Percentiles rank a stretch among this genome's conserved stretches.
These are phyloP conservation scores for Pagrus major DNA, from an alignment of 2,113 vertebrate species.

Conservation along the genomic window DNA sequence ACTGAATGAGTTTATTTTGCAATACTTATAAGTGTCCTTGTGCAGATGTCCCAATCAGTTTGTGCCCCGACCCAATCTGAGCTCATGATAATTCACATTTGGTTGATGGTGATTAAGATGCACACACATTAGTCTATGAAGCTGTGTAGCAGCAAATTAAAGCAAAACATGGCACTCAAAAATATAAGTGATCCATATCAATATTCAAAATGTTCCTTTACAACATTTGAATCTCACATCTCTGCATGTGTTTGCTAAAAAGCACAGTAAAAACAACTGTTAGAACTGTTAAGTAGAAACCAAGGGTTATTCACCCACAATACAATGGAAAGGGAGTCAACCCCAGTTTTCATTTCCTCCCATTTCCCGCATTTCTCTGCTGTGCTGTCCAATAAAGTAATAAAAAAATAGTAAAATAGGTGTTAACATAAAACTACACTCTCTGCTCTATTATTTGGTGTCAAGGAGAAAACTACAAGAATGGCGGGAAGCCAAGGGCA, in stretches of 20 bases:
- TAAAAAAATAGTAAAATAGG: too few species aligned
- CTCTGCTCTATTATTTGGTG: neutral
- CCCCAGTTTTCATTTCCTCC: neutral
- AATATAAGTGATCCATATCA: too few species aligned
- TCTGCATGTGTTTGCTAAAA: too few species aligned
- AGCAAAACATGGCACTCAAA: too few species aligned
- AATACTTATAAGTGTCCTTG: neutral
- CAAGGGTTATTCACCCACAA: too few species aligned
- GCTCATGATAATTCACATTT: too few species aligned
- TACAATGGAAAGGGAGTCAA: neutral
- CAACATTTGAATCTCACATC: too few species aligned
- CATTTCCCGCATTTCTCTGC: neutral
- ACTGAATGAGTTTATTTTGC: neutral
- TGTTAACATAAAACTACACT: neutral
- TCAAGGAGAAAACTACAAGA: slow-evolving; percentile 90
- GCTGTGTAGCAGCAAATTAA: too few species aligned
- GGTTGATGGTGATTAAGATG: too few species aligned
- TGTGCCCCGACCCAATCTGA: neutral
- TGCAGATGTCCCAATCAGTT: neutral
- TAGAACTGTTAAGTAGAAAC: neutral
- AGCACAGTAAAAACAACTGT: too few species aligned
- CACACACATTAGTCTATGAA: too few species aligned
- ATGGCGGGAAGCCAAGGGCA: slow-evolving; percentile 90
- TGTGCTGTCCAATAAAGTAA: neutral
- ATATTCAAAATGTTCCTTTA: too few species aligned